Base-by-base conservation (phyloP, 2,797 vertebrate genomes). In the Babyrousa celebensis region DNA sequence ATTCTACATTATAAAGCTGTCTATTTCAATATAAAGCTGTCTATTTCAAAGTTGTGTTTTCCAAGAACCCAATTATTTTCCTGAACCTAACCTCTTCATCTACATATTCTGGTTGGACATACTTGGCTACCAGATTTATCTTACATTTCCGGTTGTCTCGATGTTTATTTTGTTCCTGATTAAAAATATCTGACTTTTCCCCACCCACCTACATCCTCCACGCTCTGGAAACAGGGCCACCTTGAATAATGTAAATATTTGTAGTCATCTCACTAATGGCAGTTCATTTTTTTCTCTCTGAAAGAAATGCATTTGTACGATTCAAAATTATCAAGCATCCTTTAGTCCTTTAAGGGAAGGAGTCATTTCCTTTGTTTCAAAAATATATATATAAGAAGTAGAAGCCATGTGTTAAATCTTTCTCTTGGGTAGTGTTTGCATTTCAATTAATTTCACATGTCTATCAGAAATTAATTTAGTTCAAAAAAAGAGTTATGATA, bases 101-200 rank as follows among this genome's bases (percentile, higher is more conserved):
- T 75, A 82, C 27, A 93, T 72, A 77, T 90, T 96, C 71, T 75
- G 36, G 54, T 95, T 97, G 93, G 96, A 97, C 94, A 96, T 85
- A 52, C 32, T 92, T 95, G 79, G 88, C 95, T 96, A 92, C 94
- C 96, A 92, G 95, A 97, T 97, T 98, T 72, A 97, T 84, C 68
- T 97, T 87, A 58, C 72, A 92, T 98, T 98, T 98, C 97, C 95
- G 14, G 12, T 95, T 95, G 63, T 95, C 67, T 93, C 85, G 58
- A 80, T 95, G 97, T 98, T 98, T 98, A 98, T 97, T 97, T 98
- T 97, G 77, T 96, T 96, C 96, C 92, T 92, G 89, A 96, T 97
- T 98, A 93, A 97, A 98, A 94, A 94, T 95, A n/a, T 75, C 96
- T 96, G 91, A 79, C 85, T 98, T 97, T 94, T 95, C 36, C 43